These are phyloP conservation scores for Eilema caniola DNA, from an alignment of 2,888 invertebrate genomes.

Conservation along the genomic window DNA sequence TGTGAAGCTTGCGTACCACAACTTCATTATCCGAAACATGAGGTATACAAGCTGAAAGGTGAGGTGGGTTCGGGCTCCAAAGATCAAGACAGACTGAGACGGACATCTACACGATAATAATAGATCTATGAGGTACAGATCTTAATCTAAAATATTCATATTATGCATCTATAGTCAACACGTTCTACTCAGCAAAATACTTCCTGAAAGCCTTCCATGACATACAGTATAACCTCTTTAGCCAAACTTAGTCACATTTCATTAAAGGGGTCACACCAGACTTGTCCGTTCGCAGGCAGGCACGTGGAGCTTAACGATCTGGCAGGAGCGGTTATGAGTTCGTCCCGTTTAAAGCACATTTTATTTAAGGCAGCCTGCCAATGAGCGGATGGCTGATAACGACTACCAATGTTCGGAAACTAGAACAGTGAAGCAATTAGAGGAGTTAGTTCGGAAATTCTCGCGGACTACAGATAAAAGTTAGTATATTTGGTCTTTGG, in stretches of 20 bases:
- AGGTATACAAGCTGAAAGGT: no score
- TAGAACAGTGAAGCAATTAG: constrained; percentile 57
- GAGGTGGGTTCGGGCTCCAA: no score
- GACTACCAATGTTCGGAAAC: constrained; percentile 52
- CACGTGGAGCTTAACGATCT: constrained; percentile 58
- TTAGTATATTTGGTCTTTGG: no score
- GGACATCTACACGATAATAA: no score
- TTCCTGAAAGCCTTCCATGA: background rate
- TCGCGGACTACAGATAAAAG: constrained; percentile 36
- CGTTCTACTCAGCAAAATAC: background rate
- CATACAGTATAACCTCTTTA: background rate
- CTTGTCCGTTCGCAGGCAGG: constrained; percentile 40
- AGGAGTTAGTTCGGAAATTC: constrained; percentile 32
- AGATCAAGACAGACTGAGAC: no score
- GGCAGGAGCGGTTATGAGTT: constrained; percentile 59
- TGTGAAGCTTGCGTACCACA: no score
- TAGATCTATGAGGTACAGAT: no score
- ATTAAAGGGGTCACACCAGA: constrained; percentile 28
- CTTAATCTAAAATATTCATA: no score
- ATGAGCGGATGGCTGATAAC: constrained; percentile 59
- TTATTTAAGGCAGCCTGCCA: constrained; percentile 75
- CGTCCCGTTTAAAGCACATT: constrained; percentile 61
- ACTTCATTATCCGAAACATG: no score
- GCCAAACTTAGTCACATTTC: constrained; percentile 32
- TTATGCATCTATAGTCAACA: background rate